Evolutionary conservation across 2,888 invertebrate genomes (phyloP).

Genomic region (Drosophila fulvimacula): DNA sequence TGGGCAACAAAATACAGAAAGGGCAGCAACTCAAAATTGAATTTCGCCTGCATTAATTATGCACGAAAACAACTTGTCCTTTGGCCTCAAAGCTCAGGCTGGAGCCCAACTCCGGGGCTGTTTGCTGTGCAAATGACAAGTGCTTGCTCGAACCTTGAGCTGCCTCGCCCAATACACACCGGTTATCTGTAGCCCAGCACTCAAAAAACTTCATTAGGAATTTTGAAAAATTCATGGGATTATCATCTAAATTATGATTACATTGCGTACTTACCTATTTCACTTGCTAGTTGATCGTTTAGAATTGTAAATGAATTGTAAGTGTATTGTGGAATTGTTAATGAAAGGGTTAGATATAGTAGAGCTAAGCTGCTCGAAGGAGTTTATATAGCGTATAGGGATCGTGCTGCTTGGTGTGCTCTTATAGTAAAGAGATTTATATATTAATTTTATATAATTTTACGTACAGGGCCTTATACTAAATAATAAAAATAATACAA

Average conservation of each 20-base stretch:
- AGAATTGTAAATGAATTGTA: conserved; percentile 4
- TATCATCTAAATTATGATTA: conserved; percentile 25
- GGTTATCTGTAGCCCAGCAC: not conserved
- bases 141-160: conserved; percentile 5
- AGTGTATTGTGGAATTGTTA: not conserved
- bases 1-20: conserved; percentile 12
- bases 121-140: conserved; percentile 26
- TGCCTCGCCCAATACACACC: not conserved
- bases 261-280: not conserved
- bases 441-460: too few relatives aligned
- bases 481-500: too few relatives aligned
- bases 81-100: not conserved
- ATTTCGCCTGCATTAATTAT: conserved; percentile 61
- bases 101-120: not conserved
- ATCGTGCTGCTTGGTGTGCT: too few relatives aligned
- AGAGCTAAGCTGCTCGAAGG: not conserved
- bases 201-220: conserved; percentile 3
- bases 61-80: conserved; percentile 37
- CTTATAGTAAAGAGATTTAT: too few relatives aligned
- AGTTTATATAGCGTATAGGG: too few relatives aligned
- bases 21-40: conserved; percentile 40
- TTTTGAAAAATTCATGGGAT: not conserved
- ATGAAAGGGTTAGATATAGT: not conserved
- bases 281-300: not conserved
- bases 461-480: too few relatives aligned